phyloP scores from a whole-genome alignment of 2,113 vertebrate genomes.

The Bambusicola thoracicus region DNA sequence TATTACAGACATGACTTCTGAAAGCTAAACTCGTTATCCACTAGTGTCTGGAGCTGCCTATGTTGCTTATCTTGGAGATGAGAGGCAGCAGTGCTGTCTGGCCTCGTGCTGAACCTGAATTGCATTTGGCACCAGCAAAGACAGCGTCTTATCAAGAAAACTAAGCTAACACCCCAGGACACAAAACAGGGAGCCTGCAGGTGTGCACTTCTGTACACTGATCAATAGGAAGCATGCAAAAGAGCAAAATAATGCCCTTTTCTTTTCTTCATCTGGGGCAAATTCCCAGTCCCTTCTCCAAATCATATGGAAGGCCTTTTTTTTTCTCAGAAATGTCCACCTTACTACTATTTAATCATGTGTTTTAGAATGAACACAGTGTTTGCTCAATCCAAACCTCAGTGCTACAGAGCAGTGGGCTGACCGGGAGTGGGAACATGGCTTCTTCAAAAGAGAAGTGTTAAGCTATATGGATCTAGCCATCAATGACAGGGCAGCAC shows the following conservation, averaged over 20 bases:
- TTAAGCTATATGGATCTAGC: not conserved
- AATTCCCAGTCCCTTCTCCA: not conserved
- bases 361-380: not conserved
- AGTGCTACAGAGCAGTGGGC: not conserved
- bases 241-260: not conserved
- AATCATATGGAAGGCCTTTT: not conserved
- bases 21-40: too few species aligned
- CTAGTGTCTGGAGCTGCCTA: too few species aligned
- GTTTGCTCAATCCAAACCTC: not conserved
- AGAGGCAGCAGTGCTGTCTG: too few species aligned
- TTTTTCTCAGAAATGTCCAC: not conserved
- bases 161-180: too few species aligned
- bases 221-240: not conserved
- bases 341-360: not conserved
- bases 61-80: too few species aligned
- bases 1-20: too few species aligned
- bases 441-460: not conserved
- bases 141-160: too few species aligned
- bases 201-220: too few species aligned
- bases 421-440: not conserved
- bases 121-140: too few species aligned
- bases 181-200: too few species aligned
- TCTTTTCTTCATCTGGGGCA: not conserved
- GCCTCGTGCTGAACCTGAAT: too few species aligned
- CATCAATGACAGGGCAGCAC: not conserved